Base-by-base conservation (phyloP, 2,888 invertebrate genomes). In the Dinocampus coccinellae region DNA sequence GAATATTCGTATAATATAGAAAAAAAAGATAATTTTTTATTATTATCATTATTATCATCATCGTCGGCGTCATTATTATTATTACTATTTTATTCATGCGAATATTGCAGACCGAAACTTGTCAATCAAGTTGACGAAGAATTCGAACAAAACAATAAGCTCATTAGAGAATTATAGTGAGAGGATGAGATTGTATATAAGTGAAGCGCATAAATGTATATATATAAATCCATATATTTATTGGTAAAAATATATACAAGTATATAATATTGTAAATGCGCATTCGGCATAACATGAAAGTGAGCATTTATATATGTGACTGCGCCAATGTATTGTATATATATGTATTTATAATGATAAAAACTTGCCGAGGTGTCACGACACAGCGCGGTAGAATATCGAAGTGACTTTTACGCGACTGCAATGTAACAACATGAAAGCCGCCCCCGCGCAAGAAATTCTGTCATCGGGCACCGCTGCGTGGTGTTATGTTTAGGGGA, bases 401-500 rank as follows among this genome's bases (percentile, higher is more conserved):
- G 33, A 57, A 66, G 52, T 29, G 34, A n/a, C 47, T 47, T 47
- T 47, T 47, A n/a, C 47, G 7, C 16, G 16, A 47, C 7, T 47
- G 47, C 16, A 24, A 34, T 61, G 57, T 42, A 10, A 52, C 9
- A n/a, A 63, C 55, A 64, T 33, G 33, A 36, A 39, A 55, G 58
- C 52, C 65, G 72, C 62, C 47, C 65, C 52, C 60, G 57, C 65
- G 33, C 55, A 63, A 62, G 58, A 64, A 47, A 63, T 47, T 72
- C 58, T 67, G 66, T 73, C 73, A 75, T 72, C 71, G 64, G 66
- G 71, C 73, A 67, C 69, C 71, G 66, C 64, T 58, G 55, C 24
- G 73, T n/a, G 16, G 80, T 80, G 16, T 16, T n/a, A 77, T 82
- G 81, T 81, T 84, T 84, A 83, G 83, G 79, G 47, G 20, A n/a